These are phyloP conservation scores for Bubo blakistoni DNA, from an alignment of 2,113 vertebrate species.

Conservation along the genomic window DNA sequence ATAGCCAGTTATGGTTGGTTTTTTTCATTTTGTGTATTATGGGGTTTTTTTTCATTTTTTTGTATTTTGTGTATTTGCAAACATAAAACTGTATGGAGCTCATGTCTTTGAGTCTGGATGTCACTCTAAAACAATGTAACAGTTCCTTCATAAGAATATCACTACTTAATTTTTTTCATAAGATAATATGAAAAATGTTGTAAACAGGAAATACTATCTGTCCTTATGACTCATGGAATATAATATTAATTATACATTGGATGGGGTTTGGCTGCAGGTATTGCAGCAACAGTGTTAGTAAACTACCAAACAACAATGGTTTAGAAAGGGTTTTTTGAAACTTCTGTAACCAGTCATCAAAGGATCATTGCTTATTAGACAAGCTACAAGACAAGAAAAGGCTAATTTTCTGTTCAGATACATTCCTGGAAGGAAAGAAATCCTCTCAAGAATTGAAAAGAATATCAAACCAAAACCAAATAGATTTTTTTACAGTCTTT, in stretches of 20 bases:
- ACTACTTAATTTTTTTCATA: background rate
- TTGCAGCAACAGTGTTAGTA: background rate
- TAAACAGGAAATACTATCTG: background rate
- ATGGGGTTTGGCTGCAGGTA: background rate
- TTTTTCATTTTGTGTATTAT: background rate
- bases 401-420: background rate
- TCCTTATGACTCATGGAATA: background rate
- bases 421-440: background rate
- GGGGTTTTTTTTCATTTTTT: background rate
- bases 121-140: background rate
- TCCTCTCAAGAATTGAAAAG: background rate
- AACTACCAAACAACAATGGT: background rate
- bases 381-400: background rate
- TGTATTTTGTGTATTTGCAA: background rate
- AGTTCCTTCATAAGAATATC: background rate
- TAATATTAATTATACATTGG: background rate
- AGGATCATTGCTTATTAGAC: background rate
- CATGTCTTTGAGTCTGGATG: background rate
- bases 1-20: background rate
- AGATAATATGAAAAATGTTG: background rate
- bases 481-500: background rate
- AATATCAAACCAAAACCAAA: background rate
- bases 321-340: background rate
- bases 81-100: background rate
- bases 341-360: background rate